These are phyloP conservation scores for Ptiloglossa arizonensis DNA, from an alignment of 1,140 invertebrate genomes.

Conservation along the genomic window DNA sequence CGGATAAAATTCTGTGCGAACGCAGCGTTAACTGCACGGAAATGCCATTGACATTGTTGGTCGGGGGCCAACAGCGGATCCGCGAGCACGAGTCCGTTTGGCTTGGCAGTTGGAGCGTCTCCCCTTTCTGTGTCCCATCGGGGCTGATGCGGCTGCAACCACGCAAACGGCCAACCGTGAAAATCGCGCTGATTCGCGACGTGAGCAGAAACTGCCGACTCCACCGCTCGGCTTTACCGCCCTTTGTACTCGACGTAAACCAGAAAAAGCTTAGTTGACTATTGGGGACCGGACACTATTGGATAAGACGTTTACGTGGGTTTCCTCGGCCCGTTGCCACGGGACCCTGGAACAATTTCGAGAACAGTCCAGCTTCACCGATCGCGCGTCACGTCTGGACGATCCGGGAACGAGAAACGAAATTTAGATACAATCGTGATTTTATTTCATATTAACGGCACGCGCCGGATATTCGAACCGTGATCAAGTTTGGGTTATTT, in stretches of 20 bases:
- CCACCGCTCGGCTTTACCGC: neutral
- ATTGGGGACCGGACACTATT: neutral
- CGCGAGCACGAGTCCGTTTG: neutral
- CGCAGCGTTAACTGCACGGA: slow-evolving; percentile 46
- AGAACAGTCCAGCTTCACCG: neutral
- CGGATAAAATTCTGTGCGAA: slow-evolving; percentile 18
- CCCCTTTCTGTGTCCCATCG: neutral
- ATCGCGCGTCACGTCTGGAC: too few species aligned
- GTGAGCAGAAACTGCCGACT: neutral
- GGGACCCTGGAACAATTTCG: neutral
- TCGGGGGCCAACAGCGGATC: slow-evolving; percentile 52
- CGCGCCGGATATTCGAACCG: too few species aligned
- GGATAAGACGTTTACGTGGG: neutral
- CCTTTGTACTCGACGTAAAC: neutral
- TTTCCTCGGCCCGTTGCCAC: neutral
- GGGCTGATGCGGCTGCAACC: neutral
- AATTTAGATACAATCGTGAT: too few species aligned
- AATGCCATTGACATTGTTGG: slow-evolving; percentile 71
- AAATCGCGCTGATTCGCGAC: slow-evolving; percentile 17
- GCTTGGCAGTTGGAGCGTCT: neutral
- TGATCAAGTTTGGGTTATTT: too few species aligned
- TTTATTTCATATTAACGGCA: too few species aligned
- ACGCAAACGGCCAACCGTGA: slow-evolving; percentile 4
- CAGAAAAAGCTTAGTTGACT: neutral
- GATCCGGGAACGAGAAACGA: neutral